Conservation (phyloP, 2,797 vertebrate genomes). For the Epinephelus awoara region DNA sequence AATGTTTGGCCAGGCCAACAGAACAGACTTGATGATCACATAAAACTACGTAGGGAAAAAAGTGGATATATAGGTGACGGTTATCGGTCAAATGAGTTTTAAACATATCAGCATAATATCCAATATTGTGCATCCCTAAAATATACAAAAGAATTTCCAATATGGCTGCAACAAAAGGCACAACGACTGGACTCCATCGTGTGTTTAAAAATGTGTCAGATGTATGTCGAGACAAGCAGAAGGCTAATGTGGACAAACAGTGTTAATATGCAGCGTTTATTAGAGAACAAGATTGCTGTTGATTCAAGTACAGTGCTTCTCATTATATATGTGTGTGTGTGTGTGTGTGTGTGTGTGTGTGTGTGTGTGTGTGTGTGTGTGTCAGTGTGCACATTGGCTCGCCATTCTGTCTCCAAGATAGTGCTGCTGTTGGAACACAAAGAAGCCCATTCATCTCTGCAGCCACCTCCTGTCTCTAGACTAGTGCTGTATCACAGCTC, state of each 20-base stretch:
- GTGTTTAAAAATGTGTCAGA: background rate
- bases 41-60: no score
- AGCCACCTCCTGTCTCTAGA: constrained; percentile 52
- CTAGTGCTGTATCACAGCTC: constrained; percentile 58
- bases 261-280: constrained; percentile 8
- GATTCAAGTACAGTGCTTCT: constrained; percentile 43
- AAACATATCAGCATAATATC: no score
- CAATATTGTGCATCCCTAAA: no score
- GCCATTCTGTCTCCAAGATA: constrained; percentile 60
- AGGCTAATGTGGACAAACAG: constrained; percentile 4
- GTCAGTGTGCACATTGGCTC: background rate
- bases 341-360: constrained; percentile 21
- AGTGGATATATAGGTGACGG: no score
- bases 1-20: background rate
- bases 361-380: constrained; percentile 11
- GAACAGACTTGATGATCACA: no score
- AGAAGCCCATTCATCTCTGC: constrained; percentile 63
- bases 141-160: background rate
- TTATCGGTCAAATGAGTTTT: no score
- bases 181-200: background rate
- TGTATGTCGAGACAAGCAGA: background rate
- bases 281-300: constrained; percentile 42
- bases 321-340: constrained; percentile 28
- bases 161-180: background rate
- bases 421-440: constrained; percentile 61